Evolutionary conservation across 1,140 invertebrate genomes (phyloP).

Genomic region (Elymnias hypermnestra): DNA sequence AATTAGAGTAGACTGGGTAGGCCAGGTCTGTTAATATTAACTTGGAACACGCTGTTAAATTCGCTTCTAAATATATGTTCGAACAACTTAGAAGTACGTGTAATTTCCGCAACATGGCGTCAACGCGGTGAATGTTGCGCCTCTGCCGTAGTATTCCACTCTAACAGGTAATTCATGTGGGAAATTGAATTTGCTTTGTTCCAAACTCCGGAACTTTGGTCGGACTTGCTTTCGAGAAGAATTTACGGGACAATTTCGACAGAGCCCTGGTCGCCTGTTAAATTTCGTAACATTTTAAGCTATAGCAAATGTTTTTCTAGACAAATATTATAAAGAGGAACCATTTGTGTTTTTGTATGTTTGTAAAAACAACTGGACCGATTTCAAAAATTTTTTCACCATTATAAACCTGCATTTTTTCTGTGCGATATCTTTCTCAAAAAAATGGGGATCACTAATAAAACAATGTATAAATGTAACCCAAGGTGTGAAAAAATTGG

Average conservation of each 20-base stretch:
- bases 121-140: neutral
- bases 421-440: no score
- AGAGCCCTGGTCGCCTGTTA: constrained; percentile 6
- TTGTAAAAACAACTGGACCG: no score
- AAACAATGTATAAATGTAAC: no score
- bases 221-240: constrained; percentile 29
- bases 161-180: constrained; percentile 34
- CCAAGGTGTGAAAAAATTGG: no score
- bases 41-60: no score
- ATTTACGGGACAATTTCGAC: constrained; percentile 32
- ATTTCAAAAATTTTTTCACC: neutral
- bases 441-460: no score
- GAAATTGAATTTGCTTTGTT: constrained; percentile 47
- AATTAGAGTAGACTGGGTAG: no score
- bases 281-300: neutral
- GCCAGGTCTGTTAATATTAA: no score
- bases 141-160: constrained; percentile 3
- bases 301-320: no score
- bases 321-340: no score
- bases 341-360: no score
- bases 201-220: constrained; percentile 32
- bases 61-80: no score
- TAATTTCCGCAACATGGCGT: constrained; percentile 4
- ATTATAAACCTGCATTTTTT: neutral
- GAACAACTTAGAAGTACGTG: constrained; percentile 2